Evolutionary conservation across 2,113 vertebrate species (phyloP), one percentile per base, ranked within the genome.

Genomic region (Heterochromis multidens): DNA sequence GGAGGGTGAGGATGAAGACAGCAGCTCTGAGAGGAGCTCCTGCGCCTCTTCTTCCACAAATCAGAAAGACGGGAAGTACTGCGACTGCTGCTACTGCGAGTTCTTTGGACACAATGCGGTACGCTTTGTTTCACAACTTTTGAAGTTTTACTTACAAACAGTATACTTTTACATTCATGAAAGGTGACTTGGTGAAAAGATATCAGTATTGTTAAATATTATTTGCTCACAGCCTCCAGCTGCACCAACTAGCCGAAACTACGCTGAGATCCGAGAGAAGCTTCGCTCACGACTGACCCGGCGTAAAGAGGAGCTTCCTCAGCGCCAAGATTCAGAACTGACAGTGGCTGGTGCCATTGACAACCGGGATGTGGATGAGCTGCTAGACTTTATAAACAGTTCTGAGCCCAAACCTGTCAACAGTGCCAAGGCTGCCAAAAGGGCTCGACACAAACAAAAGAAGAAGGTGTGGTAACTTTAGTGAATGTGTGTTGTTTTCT

Each of bases 71-170:
- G 99, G 99, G 86, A 99, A 99, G 92, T 99, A 99, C 96, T 99
- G 99, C 21, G 99, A 99, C 95, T 99, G 99, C 96, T 99, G 99
- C 97, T 99, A 99, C 97, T 99, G 99, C 97, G 99, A 99, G 95
- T 99, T 99, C 97, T 99, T 99, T 88, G 99, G 99, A 92, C 99
- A 99, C 94, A 99, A 99, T 1, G 98, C 98, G 97, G 99, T 99
- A 96, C 21, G 23, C 59, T 83, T 67, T 62, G 9, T 63, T 19
- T n/a, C 10, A n/a, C 3, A 4, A 57, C 21, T 67, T 86, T 85
- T 21, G 4, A 33, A 59, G 4, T 62, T 27, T 17, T 67, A 14
- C 27, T 46, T 63, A 21, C 46, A 74, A 74, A 74, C 46, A 63
- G 6, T 67, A 14, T 33, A 9, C 5, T 49, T 25, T 4, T 63